Evolutionary conservation across 2,113 vertebrate genomes (phyloP), one percentile per base, ranked within the genome.

Genomic region (Melanostigma gelatinosum): DNA sequence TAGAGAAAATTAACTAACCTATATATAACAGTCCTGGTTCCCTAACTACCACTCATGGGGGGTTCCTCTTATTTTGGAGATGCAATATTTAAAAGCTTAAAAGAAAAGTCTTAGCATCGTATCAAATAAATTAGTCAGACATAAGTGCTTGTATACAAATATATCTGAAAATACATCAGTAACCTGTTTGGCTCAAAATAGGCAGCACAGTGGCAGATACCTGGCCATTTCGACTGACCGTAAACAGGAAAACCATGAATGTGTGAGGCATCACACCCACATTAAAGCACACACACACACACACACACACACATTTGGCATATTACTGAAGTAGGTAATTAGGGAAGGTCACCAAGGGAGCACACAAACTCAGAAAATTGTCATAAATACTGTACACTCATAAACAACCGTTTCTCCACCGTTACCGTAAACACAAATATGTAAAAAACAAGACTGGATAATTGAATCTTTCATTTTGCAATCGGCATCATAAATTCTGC

Each of bases 321-420:
- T 82, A 69, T 16, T 29, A 67, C 18, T 90, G 85, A 92, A 89
- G 86, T 90, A 86, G 85, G 85, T 93, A 92, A 93, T 94, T 95
- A 91, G 75, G 69, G 80, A 82, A 84, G 86, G 92, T 92, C 85
- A 87, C 87, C 86, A 89, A 85, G 88, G 88, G 87, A 87, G 90
- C 89, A 82, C 85, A 80, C 84, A 87, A 88, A 89, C 83, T 86
- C 79, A 88, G 85, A 83, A 76, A 42, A 65, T 82, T 75, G 66
- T 73, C 73, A 89, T 70, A 84, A 64, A n/a, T 34, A 61, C 68
- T 77, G 66, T 87, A 79, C 60, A 42, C 70, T 73, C 57, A 58
- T 79, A 84, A 89, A 91, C 88, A 92, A 72, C 72, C 27, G n/a
- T 75, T 74, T 72, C 85, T 84, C 36, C 22, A 8, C 64, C 29